Conservation (phyloP, 2,113 vertebrate species). For the Strix uralensis region DNA sequence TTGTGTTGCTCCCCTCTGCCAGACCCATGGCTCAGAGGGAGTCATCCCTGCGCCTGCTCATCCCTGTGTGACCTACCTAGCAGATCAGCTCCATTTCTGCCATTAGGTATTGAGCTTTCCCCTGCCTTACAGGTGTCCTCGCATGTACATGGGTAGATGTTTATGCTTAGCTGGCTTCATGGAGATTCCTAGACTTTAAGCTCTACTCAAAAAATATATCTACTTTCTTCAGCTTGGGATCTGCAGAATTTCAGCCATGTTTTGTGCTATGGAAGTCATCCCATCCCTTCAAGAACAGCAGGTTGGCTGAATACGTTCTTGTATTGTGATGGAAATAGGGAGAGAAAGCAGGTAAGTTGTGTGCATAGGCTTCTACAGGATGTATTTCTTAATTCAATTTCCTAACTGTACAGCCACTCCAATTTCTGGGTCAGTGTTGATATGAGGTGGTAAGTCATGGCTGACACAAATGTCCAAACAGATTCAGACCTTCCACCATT, state of each 20-base stretch:
- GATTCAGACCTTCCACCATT: background rate
- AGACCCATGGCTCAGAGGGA: background rate
- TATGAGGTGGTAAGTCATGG: background rate
- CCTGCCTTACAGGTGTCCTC: background rate
- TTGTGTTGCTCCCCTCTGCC: background rate
- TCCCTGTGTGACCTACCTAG: background rate
- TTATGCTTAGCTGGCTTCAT: background rate
- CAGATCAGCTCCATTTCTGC: background rate
- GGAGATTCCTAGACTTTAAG: background rate
- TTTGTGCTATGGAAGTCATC: background rate
- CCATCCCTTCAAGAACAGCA: background rate
- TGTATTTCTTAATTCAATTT: background rate
- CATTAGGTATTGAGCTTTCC: background rate
- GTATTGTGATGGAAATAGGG: background rate
- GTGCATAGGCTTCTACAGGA: background rate
- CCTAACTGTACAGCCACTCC: background rate
- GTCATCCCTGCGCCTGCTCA: background rate
- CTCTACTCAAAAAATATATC: background rate
- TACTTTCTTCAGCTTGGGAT: background rate
- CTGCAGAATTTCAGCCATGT: background rate
- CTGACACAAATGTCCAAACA: background rate
- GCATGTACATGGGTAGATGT: background rate
- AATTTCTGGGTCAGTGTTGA: background rate
- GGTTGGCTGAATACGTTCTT: background rate
- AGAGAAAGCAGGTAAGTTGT: background rate